Base-by-base conservation (phyloP, 1,140 invertebrate species). In the Theocolax elegans region DNA sequence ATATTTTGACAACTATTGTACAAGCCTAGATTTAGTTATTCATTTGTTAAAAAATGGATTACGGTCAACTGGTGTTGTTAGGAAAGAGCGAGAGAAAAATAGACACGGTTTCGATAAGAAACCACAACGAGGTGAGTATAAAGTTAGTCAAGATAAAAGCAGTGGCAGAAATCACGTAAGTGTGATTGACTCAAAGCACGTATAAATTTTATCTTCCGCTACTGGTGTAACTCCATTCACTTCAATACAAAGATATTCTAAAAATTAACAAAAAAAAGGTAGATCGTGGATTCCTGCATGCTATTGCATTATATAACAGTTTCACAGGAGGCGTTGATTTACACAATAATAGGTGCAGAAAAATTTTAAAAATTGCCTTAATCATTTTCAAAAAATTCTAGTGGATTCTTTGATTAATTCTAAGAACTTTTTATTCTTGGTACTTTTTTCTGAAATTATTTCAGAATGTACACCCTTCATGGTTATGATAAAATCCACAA, bases 1-100 rank as follows among this genome's bases (percentile, higher is more conserved):
- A 15, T 71, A 56, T 46, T 71, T 64, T 23, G 49, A 71, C 35
- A 64, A 71, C 21, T 71, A 29, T 64, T 71, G 56, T n/a, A 71
- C 68, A 13, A 71, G 60, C 19, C 49, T 49, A 54, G 60, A 71
- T 64, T 64, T 64, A 54, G 38, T 71, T n/a, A 46, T 71, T 44
- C 60, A 64, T 38, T 58, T 71, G 40, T 29, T 17, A 27, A 71
- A 64, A 58, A 25, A n/a, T n/a, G 68, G 68, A 29, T 58, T 71
- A 48, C 35, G 27, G 48, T 54, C 60, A 23, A 64, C 68, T 19
- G 68, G 68, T 17, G 53, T 49, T 29, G 58, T 70, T 42, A 17
- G 60, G 10, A 27, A 64, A 64, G 49, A 71, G 29, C 51, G 60
- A 64, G 60, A 64, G 25, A 71, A 71, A 71, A 31, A 71, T 40